phyloP scores from a whole-genome alignment of 30 jellyfish, hydroid and myxozoan species.

The Aurelia coerulea region DNA sequence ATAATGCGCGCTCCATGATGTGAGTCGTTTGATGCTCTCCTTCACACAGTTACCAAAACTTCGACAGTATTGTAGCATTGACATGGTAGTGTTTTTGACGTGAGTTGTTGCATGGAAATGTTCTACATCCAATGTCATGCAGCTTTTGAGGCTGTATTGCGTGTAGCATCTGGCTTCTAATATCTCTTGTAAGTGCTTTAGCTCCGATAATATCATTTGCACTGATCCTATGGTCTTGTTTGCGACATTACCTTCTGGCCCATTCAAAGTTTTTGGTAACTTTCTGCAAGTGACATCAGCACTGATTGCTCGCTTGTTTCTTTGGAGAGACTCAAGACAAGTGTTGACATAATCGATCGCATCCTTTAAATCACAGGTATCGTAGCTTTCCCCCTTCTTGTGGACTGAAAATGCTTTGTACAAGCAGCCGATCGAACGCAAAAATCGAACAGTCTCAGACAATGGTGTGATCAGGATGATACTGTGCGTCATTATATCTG shows the following conservation, averaged over 20 bases:
- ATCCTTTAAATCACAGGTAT: no score
- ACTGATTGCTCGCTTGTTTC: no score
- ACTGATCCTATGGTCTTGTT: slow-evolving; percentile 20
- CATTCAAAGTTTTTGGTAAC: neutral
- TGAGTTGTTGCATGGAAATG: slow-evolving; percentile 30
- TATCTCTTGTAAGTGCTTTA: neutral
- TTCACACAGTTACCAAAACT: neutral
- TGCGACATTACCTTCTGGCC: slow-evolving; percentile 32
- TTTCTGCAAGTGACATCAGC: no score
- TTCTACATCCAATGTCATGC: slow-evolving; percentile 30
- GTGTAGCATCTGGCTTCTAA: neutral
- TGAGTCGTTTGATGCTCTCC: slow-evolving; percentile 12
- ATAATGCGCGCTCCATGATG: slow-evolving; percentile 4
- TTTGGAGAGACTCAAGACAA: no score
- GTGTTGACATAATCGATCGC: no score
- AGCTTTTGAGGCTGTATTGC: slow-evolving; percentile 2
- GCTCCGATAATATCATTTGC: neutral
- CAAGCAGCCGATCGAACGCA: neutral
- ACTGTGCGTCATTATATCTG: neutral
- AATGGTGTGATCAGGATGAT: neutral
- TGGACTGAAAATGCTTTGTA: slow-evolving; percentile 22
- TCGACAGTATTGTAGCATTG: slow-evolving; percentile 27
- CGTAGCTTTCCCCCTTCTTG: slow-evolving; percentile 1
- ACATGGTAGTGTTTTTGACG: neutral
- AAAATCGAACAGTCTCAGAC: neutral